Evolutionary conservation across 2,888 invertebrate genomes (phyloP).

Genomic region (Pyrgus malvae): DNA sequence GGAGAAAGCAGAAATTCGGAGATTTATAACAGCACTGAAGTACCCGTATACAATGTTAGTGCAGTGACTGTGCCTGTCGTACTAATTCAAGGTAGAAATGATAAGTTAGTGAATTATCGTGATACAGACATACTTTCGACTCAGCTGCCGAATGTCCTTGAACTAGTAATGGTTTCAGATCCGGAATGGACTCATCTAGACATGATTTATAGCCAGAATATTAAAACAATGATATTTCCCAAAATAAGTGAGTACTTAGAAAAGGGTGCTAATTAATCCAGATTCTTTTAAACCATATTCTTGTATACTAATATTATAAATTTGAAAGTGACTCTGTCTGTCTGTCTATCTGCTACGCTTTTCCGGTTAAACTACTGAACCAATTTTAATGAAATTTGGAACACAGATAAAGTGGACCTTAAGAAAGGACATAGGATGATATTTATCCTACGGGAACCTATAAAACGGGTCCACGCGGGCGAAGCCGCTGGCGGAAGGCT

Average conservation of each 20-base stretch:
- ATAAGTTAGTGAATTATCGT: slow-evolving; percentile 42
- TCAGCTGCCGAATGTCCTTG: slow-evolving; percentile 42
- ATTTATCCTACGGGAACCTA: no score
- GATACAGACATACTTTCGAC: slow-evolving; percentile 40
- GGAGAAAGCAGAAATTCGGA: slow-evolving; percentile 42
- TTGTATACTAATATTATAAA: no score
- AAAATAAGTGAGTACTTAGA: slow-evolving; percentile 23
- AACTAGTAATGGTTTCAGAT: slow-evolving; percentile 27
- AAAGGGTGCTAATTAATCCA: no score
- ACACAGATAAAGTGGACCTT: no score
- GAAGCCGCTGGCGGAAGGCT: no score
- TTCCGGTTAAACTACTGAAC: no score
- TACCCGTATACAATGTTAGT: slow-evolving; percentile 48
- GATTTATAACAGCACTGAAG: slow-evolving; percentile 38
- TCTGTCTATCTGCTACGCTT: no score
- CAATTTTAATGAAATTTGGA: no score
- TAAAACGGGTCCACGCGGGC: no score
- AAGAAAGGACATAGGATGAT: no score
- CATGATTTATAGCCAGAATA: slow-evolving; percentile 39
- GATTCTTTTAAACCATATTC: no score
- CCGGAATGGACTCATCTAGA: slow-evolving; percentile 47
- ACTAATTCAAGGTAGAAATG: slow-evolving; percentile 44
- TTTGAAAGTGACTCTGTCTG: no score
- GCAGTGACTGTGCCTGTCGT: slow-evolving; percentile 44
- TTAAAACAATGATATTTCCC: slow-evolving; percentile 26